Conservation (phyloP, 2,888 invertebrate genomes). For the Baccha elongata region DNA sequence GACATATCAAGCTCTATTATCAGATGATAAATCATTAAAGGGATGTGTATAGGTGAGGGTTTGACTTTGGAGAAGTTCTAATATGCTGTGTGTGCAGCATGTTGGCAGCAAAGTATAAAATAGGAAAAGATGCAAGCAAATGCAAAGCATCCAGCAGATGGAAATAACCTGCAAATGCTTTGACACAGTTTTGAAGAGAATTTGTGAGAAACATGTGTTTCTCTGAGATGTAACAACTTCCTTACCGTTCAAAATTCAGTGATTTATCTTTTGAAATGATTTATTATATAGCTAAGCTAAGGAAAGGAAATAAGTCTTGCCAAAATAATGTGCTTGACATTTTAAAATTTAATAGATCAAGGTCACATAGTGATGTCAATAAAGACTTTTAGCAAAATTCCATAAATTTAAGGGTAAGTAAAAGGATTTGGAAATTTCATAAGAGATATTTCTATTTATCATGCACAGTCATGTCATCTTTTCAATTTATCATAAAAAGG, state of each 20-base stretch:
- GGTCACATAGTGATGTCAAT: neutral
- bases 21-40: slow-evolving; percentile 68
- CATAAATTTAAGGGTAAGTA: no score
- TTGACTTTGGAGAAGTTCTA: slow-evolving; percentile 2
- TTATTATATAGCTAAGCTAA: slow-evolving; percentile 29
- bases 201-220: slow-evolving; percentile 60
- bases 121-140: slow-evolving; percentile 52
- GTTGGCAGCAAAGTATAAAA: slow-evolving; percentile 31
- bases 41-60: slow-evolving; percentile 9
- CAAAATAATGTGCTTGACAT: slow-evolving; percentile 5
- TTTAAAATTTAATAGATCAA: neutral
- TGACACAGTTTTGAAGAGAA: slow-evolving; percentile 67
- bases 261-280: slow-evolving; percentile 61
- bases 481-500: no score
- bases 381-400: neutral
- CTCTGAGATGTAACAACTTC: slow-evolving; percentile 51
- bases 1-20: slow-evolving; percentile 72
- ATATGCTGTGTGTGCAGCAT: slow-evolving; percentile 33
- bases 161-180: slow-evolving; percentile 26
- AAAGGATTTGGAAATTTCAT: no score
- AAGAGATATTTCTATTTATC: no score
- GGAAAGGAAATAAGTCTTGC: neutral
- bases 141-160: neutral
- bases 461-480: no score
- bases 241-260: slow-evolving; percentile 22